These are phyloP conservation scores for Conchocele bisecta DNA, from an alignment of 2,888 invertebrate species.

Conservation along the genomic window DNA sequence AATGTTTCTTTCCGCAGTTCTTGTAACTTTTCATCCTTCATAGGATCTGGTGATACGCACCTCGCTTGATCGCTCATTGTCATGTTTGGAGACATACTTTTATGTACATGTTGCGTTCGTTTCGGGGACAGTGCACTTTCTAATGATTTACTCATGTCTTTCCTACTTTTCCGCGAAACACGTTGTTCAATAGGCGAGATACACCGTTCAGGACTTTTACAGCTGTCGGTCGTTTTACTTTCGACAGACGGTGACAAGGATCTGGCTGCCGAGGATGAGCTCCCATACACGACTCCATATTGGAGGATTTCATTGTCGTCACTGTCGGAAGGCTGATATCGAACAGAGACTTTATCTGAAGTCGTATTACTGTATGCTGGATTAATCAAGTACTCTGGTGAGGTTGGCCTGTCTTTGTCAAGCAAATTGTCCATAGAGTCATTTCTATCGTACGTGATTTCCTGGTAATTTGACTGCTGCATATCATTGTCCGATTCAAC, in stretches of 20 bases:
- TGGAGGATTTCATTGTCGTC: constrained; percentile 24
- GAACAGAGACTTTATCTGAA: constrained; percentile 14
- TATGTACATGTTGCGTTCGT: not conserved
- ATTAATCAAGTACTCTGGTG: constrained; percentile 12
- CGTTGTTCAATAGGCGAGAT: constrained; percentile 2
- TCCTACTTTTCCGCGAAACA: constrained; percentile 38
- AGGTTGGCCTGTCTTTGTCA: constrained; percentile 43
- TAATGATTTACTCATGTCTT: constrained; percentile 32
- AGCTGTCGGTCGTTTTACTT: constrained; percentile 7
- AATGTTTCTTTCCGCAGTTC: constrained; percentile 51
- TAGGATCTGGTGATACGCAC: constrained; percentile 54
- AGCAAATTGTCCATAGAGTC: constrained; percentile 47
- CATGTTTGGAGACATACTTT: constrained; percentile 31
- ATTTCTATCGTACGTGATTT: constrained; percentile 11
- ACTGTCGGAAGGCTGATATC: constrained; percentile 9
- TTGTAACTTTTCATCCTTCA: constrained; percentile 51
- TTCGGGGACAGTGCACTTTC: constrained; percentile 11
- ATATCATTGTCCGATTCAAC: constrained; percentile 18
- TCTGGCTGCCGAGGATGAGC: not conserved
- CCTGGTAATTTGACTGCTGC: constrained; percentile 12
- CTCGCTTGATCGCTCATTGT: constrained; percentile 1
- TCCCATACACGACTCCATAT: constrained; percentile 8
- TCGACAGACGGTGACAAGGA: constrained; percentile 11
- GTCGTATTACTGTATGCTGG: constrained; percentile 14
- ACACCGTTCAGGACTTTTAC: constrained; percentile 12